phyloP scores from a whole-genome alignment of 2,888 invertebrate species.

The Sceliomorpha sp. region DNA sequence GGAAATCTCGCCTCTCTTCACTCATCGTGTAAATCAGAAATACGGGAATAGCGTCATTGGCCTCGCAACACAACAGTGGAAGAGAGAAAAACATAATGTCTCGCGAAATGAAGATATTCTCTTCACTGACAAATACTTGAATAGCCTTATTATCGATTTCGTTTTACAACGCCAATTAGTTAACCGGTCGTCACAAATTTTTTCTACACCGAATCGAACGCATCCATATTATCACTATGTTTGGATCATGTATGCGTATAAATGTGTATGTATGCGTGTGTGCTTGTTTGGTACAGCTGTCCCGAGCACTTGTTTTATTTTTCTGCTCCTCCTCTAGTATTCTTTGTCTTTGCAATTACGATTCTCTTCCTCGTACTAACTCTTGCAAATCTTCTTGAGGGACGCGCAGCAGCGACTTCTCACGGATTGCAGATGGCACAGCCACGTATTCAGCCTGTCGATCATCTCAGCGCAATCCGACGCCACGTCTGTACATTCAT shows the following conservation, averaged over 20 bases:
- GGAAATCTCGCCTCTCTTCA: conserved; percentile 22
- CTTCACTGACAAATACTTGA: conserved; percentile 15
- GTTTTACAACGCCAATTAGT: conserved; percentile 35
- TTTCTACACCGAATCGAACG: conserved; percentile 22
- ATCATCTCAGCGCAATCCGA: conserved; percentile 80
- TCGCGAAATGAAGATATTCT: conserved; percentile 18
- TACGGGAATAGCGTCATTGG: conserved; percentile 48
- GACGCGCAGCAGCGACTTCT: conserved; percentile 78
- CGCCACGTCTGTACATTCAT: conserved; percentile 77
- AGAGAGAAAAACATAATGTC: conserved; percentile 24
- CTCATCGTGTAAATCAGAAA: conserved; percentile 27
- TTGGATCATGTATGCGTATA: conserved; percentile 36
- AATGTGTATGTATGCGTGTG: conserved; percentile 33
- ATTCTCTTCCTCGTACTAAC: conserved; percentile 49
- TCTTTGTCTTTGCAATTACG: conserved; percentile 39
- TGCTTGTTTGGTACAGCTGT: conserved; percentile 33
- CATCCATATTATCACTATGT: conserved; percentile 33
- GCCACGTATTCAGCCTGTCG: conserved; percentile 79
- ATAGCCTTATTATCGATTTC: conserved; percentile 16
- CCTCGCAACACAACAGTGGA: conserved; percentile 38
- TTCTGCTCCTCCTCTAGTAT: conserved; percentile 28
- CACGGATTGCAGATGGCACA: conserved; percentile 80
- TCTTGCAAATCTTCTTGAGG: conserved; percentile 74
- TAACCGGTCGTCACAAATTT: conserved; percentile 7
- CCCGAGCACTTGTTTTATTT: conserved; percentile 23